Percentiles rank a stretch among this genome's conserved stretches.
Conservation (phyloP, 2,797 vertebrate genomes). For the Eupleurogrammus muticus region DNA sequence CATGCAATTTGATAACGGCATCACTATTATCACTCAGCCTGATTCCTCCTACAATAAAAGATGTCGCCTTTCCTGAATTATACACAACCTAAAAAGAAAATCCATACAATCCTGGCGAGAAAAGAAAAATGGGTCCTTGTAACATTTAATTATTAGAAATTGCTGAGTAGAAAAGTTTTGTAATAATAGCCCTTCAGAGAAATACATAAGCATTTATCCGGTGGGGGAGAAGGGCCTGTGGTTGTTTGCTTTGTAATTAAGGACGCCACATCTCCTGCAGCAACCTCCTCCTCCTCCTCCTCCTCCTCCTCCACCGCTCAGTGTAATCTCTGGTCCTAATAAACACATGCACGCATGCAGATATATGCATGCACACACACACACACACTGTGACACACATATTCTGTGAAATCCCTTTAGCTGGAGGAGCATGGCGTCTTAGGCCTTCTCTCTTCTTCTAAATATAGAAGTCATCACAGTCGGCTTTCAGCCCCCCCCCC, state of each 20-base stretch:
- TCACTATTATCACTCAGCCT: constrained; percentile 10
- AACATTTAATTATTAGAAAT: constrained; percentile 74
- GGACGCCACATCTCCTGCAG: constrained; percentile 68
- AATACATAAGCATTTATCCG: constrained; percentile 74
- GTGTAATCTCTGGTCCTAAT: constrained; percentile 74
- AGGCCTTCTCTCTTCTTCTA: constrained; percentile 75
- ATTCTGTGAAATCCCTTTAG: constrained; percentile 82
- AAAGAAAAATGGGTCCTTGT: constrained; percentile 61
- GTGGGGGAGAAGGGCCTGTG: constrained; percentile 61
- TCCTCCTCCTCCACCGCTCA: constrained; percentile 59
- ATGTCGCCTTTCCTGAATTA: constrained; percentile 44
- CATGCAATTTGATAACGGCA: neutral
- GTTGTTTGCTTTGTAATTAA: constrained; percentile 83
- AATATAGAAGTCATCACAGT: constrained; percentile 83
- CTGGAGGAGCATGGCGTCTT: constrained; percentile 77
- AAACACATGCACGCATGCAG: constrained; percentile 65
- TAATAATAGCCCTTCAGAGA: constrained; percentile 73
- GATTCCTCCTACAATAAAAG: constrained; percentile 37
- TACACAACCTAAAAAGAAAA: constrained; percentile 38
- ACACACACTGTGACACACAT: constrained; percentile 38
- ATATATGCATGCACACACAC: constrained; percentile 36
- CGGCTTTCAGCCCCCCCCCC: constrained; percentile 75
- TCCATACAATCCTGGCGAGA: constrained; percentile 52
- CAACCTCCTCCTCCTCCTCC: constrained; percentile 61
- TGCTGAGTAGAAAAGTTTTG: constrained; percentile 71